Evolutionary conservation across 1,140 invertebrate genomes (phyloP).

Genomic region (Euura saliciscinereae): DNA sequence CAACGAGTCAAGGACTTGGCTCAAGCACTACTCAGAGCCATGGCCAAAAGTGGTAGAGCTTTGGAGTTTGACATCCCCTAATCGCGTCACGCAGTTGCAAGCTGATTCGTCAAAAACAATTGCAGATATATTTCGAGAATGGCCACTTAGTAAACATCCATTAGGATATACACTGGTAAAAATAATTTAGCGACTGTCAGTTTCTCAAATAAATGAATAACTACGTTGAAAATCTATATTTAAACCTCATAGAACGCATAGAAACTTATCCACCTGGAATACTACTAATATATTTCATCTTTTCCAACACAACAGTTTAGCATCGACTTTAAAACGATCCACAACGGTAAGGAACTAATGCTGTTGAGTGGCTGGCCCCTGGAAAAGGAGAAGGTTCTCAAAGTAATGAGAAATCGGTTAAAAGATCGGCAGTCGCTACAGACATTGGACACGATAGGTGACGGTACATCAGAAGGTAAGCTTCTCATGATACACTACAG

Average conservation of each 20-base stretch:
- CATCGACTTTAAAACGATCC: constrained; percentile 11
- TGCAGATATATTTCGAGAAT: constrained; percentile 5
- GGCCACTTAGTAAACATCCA: constrained; percentile 14
- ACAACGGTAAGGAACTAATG: constrained; percentile 4
- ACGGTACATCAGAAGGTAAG: background rate
- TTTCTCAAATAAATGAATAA: background rate
- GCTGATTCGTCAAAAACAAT: constrained; percentile 5
- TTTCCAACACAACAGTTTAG: background rate
- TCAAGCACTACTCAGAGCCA: constrained; percentile 15
- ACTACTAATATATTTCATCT: background rate
- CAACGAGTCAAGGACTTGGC: background rate
- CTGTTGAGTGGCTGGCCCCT: constrained; percentile 12
- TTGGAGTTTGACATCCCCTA: constrained; percentile 9
- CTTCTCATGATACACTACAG: background rate
- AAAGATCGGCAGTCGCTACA: background rate
- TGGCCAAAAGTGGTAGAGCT: constrained; percentile 11
- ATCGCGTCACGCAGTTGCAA: constrained; percentile 9
- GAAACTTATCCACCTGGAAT: background rate
- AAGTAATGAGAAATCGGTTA: background rate
- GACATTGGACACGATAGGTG: background rate
- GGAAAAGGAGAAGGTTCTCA: constrained; percentile 3
- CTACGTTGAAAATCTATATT: background rate
- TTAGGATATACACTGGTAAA: constrained; percentile 18
- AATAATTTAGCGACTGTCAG: background rate
- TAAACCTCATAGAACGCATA: background rate